Percentiles rank a stretch among this genome's conserved stretches.
Evolutionary conservation across 1,140 invertebrate species (phyloP).

Genomic region (Portunus trituberculatus): DNA sequence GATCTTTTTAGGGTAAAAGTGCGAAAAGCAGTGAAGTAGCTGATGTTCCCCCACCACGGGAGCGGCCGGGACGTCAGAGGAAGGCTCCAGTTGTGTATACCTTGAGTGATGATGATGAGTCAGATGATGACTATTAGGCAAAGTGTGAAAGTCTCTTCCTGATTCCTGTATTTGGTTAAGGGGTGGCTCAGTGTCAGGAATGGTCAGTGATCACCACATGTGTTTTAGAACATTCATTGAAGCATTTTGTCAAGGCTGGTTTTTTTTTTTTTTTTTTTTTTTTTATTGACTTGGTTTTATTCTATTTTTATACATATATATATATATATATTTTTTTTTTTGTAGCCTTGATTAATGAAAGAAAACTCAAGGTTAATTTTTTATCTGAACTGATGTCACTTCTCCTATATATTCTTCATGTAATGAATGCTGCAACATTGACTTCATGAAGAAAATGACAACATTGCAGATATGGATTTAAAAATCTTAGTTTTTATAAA

Average conservation of each 20-base stretch:
- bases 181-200: not conserved
- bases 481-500: constrained; percentile 14
- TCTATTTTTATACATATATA: constrained; percentile 6
- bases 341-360: constrained; percentile 35
- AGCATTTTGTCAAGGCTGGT: not conserved
- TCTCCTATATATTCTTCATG: not conserved
- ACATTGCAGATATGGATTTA: not conserved
- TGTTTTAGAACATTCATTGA: not conserved
- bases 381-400: not conserved
- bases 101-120: constrained; percentile 78
- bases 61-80: constrained; percentile 78
- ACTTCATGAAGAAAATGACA: not conserved
- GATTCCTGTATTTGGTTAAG: not conserved
- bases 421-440: not conserved
- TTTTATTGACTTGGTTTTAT: constrained; percentile 10
- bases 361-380: not conserved
- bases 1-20: constrained; percentile 42
- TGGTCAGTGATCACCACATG: not conserved
- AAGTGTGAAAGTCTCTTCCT: not conserved
- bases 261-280: not conserved
- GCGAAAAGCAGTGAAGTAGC: not conserved
- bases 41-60: constrained; percentile 67
- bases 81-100: constrained; percentile 79
- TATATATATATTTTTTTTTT: too few relatives aligned
- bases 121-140: constrained; percentile 56